Evolutionary conservation across 2,888 invertebrate genomes (phyloP).

Genomic region (Drosophila phalerata): DNA sequence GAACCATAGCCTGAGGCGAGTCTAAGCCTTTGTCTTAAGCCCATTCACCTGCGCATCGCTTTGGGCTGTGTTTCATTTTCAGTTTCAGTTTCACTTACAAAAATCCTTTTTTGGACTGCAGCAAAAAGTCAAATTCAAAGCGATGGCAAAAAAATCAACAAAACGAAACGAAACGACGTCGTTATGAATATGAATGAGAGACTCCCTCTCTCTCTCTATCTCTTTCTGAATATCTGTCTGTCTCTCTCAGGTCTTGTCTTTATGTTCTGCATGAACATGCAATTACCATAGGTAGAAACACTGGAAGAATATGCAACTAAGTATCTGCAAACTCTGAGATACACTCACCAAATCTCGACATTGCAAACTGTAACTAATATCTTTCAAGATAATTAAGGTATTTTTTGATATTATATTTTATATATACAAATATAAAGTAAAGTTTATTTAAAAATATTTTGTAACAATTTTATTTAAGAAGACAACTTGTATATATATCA

Average conservation of each 20-base stretch:
- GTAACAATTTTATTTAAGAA: too few species aligned
- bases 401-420: too few species aligned
- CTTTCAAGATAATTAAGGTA: too few species aligned
- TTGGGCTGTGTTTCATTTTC: slow-evolving; percentile 29
- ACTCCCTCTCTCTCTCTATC: not conserved
- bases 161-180: slow-evolving; percentile 34
- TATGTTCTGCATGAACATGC: slow-evolving; percentile 40
- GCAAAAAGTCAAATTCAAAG: slow-evolving; percentile 35
- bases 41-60: slow-evolving; percentile 50
- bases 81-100: slow-evolving; percentile 70
- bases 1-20: slow-evolving; percentile 42
- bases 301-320: slow-evolving; percentile 23
- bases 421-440: too few species aligned
- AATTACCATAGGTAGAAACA: slow-evolving; percentile 51
- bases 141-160: slow-evolving; percentile 8
- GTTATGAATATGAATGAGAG: slow-evolving; percentile 78
- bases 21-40: slow-evolving; percentile 63
- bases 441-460: too few species aligned
- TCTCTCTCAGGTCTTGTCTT: slow-evolving; percentile 6
- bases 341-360: slow-evolving; percentile 11
- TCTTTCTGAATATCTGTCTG: slow-evolving; percentile 3
- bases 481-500: too few species aligned
- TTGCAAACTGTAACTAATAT: too few species aligned
- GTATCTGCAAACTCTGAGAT: slow-evolving; percentile 24
- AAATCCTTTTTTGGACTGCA: slow-evolving; percentile 33